A percentile compares a stretch with the other conserved stretches of the same genome.
Evolutionary conservation across 2,113 vertebrate genomes (phyloP).

Genomic region (Pardalotus punctatus): DNA sequence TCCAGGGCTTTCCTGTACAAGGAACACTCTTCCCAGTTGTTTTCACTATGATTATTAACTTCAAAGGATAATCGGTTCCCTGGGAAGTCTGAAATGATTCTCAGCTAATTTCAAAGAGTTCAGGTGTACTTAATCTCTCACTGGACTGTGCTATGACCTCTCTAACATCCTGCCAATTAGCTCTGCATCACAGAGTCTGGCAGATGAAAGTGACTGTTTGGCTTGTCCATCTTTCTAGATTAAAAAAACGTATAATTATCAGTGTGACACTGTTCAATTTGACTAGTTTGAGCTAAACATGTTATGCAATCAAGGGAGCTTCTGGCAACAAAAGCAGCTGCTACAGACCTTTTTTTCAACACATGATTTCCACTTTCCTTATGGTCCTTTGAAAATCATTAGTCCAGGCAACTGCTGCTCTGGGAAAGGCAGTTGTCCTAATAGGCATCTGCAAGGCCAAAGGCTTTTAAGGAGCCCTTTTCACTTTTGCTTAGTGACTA

Average conservation of each 20-base stretch:
- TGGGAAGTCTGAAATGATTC: not conserved
- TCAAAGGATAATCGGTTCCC: not conserved
- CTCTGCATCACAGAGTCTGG: constrained; percentile 2
- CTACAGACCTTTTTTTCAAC: constrained; percentile 18
- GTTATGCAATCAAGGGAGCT: constrained; percentile 41
- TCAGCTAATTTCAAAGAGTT: not conserved
- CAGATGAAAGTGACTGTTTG: constrained; percentile 4
- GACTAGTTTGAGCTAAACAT: not conserved
- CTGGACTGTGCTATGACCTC: not conserved
- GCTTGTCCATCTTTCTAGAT: constrained; percentile 19
- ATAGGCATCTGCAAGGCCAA: not conserved
- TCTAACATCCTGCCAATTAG: constrained; percentile 8
- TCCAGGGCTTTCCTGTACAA: not conserved
- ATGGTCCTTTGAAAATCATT: constrained; percentile 27
- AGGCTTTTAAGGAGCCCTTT: not conserved
- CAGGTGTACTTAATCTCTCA: not conserved
- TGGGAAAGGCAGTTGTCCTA: not conserved
- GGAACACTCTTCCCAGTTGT: not conserved
- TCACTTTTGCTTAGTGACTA: not conserved
- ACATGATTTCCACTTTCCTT: constrained; percentile 37
- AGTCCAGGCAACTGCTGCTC: not conserved
- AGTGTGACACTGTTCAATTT: not conserved
- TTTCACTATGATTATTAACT: not conserved
- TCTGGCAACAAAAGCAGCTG: constrained; percentile 57
- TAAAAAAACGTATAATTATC: not conserved